Base-by-base conservation (phyloP, 2,888 invertebrate genomes). In the Scaptomyza polygonia region DNA sequence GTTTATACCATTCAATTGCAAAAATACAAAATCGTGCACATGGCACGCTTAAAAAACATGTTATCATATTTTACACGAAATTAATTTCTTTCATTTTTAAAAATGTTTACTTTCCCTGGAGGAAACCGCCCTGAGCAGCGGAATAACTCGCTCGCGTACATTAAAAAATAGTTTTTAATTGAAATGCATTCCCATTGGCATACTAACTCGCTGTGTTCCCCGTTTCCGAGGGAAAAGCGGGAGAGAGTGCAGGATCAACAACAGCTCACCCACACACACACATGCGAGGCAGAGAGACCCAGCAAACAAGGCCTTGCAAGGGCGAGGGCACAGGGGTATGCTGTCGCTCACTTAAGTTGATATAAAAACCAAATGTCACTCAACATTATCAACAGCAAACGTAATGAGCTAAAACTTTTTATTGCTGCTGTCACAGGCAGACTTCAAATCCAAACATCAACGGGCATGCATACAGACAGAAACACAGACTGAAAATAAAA, bases 181-280 rank as follows among this genome's bases (percentile, higher is more conserved):
- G 86, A 83, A 80, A 80, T 61, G 79, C 86, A 79, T 86, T 67
- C 72, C 80, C 86, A 79, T 66, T 67, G 80, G 80, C 86, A 80
- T 59, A 74, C 62, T 77, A 68, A 68, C 78, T 78, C 65, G 65
- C 56, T 49, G 34, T 58, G 53, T 27, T 11, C n/a, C 32, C n/a
- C 18, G 8, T 11, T 43, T 30, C 5, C 32, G 32, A 34, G 32
- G 42, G 40, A 49, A 3, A 21, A 3, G 3, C 21, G 21, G 21
- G 21, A 21, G 2, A 21, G 21, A 21, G 21, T 21, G 21, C 21
- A 21, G 53, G 16, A 52, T 59, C 66, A 65, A 64, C 64, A 64
- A 44, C 63, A 62, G 40, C 42, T 29, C 21, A 48, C n/a, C n/a
- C 18, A 52, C 16, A 57, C 69, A 52, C 29, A 45, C 53, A 43